Evolutionary conservation across 2,113 vertebrate genomes (phyloP).

Genomic region (Neofelis nebulosa): DNA sequence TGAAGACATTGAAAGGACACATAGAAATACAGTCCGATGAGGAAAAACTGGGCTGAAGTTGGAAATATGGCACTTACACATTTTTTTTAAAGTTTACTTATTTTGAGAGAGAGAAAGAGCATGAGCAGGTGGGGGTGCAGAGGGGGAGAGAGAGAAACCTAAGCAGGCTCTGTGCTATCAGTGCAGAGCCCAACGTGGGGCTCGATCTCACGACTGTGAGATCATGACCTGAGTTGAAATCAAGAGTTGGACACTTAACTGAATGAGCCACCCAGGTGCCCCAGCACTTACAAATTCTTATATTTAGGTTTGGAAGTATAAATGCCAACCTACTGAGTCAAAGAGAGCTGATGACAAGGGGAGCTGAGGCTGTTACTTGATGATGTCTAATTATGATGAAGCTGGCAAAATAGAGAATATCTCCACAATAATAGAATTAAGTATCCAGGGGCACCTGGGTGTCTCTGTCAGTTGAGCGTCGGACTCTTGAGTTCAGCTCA

Average conservation of each 20-base stretch:
- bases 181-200: too few relatives aligned
- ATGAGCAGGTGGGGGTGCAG: too few relatives aligned
- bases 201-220: too few relatives aligned
- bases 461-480: too few relatives aligned
- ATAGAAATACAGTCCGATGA: not conserved
- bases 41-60: constrained; percentile 2
- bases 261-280: too few relatives aligned
- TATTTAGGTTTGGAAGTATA: constrained; percentile 1
- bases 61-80: not conserved
- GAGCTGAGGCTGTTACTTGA: not conserved
- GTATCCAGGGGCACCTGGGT: not conserved
- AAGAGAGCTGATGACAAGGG: not conserved
- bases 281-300: not conserved
- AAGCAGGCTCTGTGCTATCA: too few relatives aligned
- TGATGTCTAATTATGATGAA: not conserved
- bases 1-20: not conserved
- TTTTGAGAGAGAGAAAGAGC: too few relatives aligned
- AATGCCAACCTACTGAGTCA: not conserved
- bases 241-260: too few relatives aligned
- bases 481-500: too few relatives aligned
- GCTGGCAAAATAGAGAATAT: not conserved
- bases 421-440: not conserved
- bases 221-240: too few relatives aligned
- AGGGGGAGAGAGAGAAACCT: too few relatives aligned
- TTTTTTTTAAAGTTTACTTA: not conserved